phyloP scores from a whole-genome alignment of 2,113 vertebrate species.

The Ophiodon elongatus region DNA sequence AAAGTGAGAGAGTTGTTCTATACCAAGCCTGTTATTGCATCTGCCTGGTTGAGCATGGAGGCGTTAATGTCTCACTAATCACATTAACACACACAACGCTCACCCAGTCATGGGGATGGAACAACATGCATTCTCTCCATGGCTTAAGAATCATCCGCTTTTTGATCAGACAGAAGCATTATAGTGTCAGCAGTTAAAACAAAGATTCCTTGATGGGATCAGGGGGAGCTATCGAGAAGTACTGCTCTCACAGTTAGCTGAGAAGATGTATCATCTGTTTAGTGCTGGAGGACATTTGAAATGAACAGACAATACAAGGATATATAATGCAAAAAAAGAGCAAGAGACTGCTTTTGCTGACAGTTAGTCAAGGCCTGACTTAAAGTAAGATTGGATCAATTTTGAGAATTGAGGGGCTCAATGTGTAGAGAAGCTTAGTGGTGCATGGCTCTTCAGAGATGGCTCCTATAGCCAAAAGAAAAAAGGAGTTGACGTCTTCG shows the following conservation, averaged over 20 bases:
- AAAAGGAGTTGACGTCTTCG: constrained; percentile 61
- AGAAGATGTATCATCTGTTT: constrained; percentile 73
- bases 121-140: constrained; percentile 71
- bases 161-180: constrained; percentile 75
- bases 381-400: constrained; percentile 70
- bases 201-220: constrained; percentile 81
- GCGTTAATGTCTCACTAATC: constrained; percentile 82
- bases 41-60: constrained; percentile 74
- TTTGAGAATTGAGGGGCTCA: constrained; percentile 64
- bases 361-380: constrained; percentile 70
- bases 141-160: constrained; percentile 72
- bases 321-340: constrained; percentile 45
- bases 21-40: constrained; percentile 62
- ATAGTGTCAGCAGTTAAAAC: constrained; percentile 76
- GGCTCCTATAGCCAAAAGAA: constrained; percentile 63
- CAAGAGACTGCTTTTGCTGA: constrained; percentile 60
- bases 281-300: constrained; percentile 72
- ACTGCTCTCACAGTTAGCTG: constrained; percentile 67
- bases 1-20: constrained; percentile 57
- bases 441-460: constrained; percentile 51
- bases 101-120: constrained; percentile 76
- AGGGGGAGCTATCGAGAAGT: constrained; percentile 69
- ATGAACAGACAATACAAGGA: constrained; percentile 64
- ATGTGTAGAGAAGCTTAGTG: constrained; percentile 66
- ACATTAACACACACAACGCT: constrained; percentile 78